Conservation (phyloP, 1,140 invertebrate species). For the Tribolium castaneum region DNA sequence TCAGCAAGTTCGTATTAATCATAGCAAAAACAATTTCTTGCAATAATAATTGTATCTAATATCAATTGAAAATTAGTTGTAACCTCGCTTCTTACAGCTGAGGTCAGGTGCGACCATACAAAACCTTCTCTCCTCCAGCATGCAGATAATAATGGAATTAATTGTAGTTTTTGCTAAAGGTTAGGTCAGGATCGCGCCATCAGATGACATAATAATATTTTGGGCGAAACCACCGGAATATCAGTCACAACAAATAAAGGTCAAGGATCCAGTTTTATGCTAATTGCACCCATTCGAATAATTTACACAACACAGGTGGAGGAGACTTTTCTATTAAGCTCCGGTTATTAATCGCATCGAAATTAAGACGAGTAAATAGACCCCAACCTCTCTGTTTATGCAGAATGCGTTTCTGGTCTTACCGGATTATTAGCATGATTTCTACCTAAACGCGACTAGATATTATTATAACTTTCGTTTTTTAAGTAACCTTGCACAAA, state of each 20-base stretch:
- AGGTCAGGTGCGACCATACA: constrained; percentile 9
- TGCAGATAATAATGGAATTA: neutral
- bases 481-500: constrained; percentile 27
- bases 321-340: neutral
- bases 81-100: constrained; percentile 1
- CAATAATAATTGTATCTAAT: constrained; percentile 5
- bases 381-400: neutral
- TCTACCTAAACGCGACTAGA: constrained; percentile 9
- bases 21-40: neutral
- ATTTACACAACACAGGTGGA: neutral
- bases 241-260: constrained; percentile 28
- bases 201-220: constrained; percentile 10
- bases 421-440: constrained; percentile 34
- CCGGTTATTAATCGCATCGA: neutral
- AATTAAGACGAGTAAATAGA: constrained; percentile 5
- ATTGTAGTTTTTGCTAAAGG: constrained; percentile 1
- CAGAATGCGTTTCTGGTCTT: constrained; percentile 26
- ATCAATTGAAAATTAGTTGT: constrained; percentile 29
- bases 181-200: constrained; percentile 9
- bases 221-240: neutral
- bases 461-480: neutral
- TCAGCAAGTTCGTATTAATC: constrained; percentile 15
- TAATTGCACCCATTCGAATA: neutral
- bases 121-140: constrained; percentile 9
- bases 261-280: constrained; percentile 13